Percentiles rank a stretch among this genome's conserved stretches.
phyloP scores from a whole-genome alignment of 2,797 vertebrate genomes.

The Lagodon rhomboides region DNA sequence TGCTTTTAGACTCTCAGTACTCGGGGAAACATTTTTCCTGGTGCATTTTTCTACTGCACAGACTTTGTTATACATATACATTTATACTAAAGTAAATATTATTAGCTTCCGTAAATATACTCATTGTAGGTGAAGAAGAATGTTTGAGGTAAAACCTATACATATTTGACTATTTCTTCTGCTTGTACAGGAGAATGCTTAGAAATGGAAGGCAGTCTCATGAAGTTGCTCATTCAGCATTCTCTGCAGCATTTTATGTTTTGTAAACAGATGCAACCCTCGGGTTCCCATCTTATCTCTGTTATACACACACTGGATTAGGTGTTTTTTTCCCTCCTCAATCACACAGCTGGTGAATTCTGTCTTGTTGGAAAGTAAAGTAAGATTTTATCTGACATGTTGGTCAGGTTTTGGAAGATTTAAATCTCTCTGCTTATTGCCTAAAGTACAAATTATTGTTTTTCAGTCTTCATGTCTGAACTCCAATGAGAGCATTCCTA shows the following conservation, averaged over 20 bases:
- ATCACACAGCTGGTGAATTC: background rate
- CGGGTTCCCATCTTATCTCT: conserved; percentile 4
- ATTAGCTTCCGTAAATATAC: background rate
- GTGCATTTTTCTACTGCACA: conserved; percentile 13
- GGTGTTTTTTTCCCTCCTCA: background rate
- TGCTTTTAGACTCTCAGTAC: conserved; percentile 59
- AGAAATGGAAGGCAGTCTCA: background rate
- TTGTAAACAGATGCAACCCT: conserved; percentile 9
- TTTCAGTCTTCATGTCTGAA: background rate
- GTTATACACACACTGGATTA: background rate
- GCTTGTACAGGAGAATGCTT: background rate
- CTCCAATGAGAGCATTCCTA: background rate
- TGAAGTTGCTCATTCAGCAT: conserved; percentile 3
- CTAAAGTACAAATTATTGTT: background rate
- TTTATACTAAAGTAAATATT: background rate
- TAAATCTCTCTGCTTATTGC: background rate
- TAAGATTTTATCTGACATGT: background rate
- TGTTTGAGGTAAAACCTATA: background rate
- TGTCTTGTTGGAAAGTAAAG: background rate
- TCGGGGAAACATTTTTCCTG: conserved; percentile 19
- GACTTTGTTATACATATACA: background rate
- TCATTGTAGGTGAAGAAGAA: background rate
- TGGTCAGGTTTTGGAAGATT: background rate
- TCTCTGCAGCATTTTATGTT: conserved; percentile 5
- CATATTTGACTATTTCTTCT: background rate